phyloP scores from a whole-genome alignment of 2,888 invertebrate genomes.

The Sceliomorpha sp. region DNA sequence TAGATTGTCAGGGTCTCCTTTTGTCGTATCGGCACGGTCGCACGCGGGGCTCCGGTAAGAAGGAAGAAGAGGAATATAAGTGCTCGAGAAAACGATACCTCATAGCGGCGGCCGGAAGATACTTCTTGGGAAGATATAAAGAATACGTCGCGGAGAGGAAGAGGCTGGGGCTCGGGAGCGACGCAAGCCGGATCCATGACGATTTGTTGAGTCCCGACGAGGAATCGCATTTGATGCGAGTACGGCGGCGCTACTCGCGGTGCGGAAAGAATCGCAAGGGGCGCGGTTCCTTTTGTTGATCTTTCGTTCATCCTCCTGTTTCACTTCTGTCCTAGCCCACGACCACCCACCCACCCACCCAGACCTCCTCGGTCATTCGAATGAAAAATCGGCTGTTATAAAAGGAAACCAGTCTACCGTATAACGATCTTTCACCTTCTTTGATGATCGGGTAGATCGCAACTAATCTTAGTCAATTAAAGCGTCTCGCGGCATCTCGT shows the following conservation, averaged over 20 bases:
- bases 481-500: slow-evolving; percentile 31
- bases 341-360: too few relatives aligned
- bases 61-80: not conserved
- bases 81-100: slow-evolving; percentile 7
- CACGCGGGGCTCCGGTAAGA: not conserved
- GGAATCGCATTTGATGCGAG: slow-evolving; percentile 6
- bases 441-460: slow-evolving; percentile 19
- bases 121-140: slow-evolving; percentile 18
- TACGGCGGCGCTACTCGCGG: too few relatives aligned
- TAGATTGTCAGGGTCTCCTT: too few relatives aligned
- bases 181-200: slow-evolving; percentile 21
- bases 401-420: too few relatives aligned
- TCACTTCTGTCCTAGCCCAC: slow-evolving; percentile 32
- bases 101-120: slow-evolving; percentile 38
- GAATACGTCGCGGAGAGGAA: slow-evolving; percentile 4
- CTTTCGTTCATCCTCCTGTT: slow-evolving; percentile 36
- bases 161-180: slow-evolving; percentile 11
- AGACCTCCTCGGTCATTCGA: not conserved
- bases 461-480: slow-evolving; percentile 16
- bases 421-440: too few relatives aligned
- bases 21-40: too few relatives aligned
- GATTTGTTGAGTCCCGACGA: slow-evolving; percentile 14
- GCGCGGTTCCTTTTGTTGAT: slow-evolving; percentile 38
- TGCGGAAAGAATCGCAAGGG: slow-evolving; percentile 18
- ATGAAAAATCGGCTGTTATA: too few relatives aligned